These are phyloP conservation scores for Mizuhopecten yessoensis DNA, from an alignment of 1,140 invertebrate species.

Conservation along the genomic window DNA sequence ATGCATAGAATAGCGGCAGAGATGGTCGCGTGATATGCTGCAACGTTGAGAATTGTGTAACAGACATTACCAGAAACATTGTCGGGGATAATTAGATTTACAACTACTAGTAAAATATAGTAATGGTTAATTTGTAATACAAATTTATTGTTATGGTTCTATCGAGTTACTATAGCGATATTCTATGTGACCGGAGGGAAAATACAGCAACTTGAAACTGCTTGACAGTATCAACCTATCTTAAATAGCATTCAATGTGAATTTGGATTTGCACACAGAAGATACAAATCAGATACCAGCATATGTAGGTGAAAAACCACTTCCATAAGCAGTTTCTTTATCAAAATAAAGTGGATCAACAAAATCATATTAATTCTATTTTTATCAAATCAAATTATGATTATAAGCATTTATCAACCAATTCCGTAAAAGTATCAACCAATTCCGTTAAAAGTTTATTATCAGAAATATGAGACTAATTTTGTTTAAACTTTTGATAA, in stretches of 20 bases:
- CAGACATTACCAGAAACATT: background rate
- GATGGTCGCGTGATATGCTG: background rate
- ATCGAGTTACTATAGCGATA: background rate
- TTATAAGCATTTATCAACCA: background rate
- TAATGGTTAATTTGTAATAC: constrained; percentile 28
- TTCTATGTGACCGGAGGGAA: background rate
- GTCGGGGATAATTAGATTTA: constrained; percentile 38
- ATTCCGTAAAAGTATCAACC: background rate
- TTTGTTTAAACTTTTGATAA: too few relatives aligned
- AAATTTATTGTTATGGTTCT: constrained; percentile 40
- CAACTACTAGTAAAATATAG: constrained; percentile 39
- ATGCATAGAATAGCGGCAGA: constrained; percentile 1
- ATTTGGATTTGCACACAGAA: background rate
- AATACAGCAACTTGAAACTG: background rate
- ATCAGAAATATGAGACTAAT: background rate
- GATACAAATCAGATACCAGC: background rate
- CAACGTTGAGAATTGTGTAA: constrained; percentile 34
- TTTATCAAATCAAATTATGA: background rate
- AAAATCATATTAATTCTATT: background rate
- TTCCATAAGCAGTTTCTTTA: background rate
- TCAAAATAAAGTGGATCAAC: too few relatives aligned
- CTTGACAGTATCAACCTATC: background rate
- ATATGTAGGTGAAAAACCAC: background rate
- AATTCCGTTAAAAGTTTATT: background rate
- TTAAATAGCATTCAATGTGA: background rate